These are phyloP conservation scores for Osmerus mordax DNA, from an alignment of 2,113 vertebrate genomes.

Conservation along the genomic window DNA sequence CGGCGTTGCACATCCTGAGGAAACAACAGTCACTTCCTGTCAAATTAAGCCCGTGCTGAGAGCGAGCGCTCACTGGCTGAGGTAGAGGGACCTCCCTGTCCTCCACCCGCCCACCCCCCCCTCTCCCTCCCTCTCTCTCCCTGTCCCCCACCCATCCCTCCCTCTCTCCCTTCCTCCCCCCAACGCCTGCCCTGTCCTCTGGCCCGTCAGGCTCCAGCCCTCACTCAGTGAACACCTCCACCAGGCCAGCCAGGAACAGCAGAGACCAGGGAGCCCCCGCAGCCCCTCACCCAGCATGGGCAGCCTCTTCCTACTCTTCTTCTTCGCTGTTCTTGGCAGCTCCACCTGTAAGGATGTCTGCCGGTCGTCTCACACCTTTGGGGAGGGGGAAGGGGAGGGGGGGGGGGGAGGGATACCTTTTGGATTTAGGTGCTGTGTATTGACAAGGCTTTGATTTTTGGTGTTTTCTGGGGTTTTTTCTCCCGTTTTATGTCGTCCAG, in stretches of 20 bases:
- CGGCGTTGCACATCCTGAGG: slow-evolving; percentile 71
- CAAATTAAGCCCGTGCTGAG: slow-evolving; percentile 55
- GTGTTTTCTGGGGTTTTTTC: slow-evolving; percentile 20
- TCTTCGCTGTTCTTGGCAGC: no score
- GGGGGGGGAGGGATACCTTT: background rate
- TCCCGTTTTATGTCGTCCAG: slow-evolving; percentile 24
- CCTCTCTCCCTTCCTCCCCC: slow-evolving; percentile 30
- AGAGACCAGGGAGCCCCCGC: slow-evolving; percentile 12
- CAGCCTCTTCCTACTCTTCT: slow-evolving; percentile 45
- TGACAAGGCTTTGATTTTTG: slow-evolving; percentile 44
- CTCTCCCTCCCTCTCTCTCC: slow-evolving; percentile 22
- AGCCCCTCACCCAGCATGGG: slow-evolving; percentile 52
- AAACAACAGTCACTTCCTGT: slow-evolving; percentile 75
- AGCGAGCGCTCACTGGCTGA: slow-evolving; percentile 33
- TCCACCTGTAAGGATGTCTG: slow-evolving; percentile 62
- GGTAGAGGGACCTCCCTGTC: slow-evolving; percentile 24
- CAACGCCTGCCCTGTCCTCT: slow-evolving; percentile 18
- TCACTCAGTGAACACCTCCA: background rate
- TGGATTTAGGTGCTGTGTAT: background rate
- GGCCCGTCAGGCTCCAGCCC: background rate
- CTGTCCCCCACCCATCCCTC: background rate
- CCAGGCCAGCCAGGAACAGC: no score
- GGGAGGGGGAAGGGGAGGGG: background rate
- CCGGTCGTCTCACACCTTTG: background rate
- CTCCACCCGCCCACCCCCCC: background rate